Base-by-base conservation (phyloP, 1,140 invertebrate species). In the Conus ventricosus region DNA sequence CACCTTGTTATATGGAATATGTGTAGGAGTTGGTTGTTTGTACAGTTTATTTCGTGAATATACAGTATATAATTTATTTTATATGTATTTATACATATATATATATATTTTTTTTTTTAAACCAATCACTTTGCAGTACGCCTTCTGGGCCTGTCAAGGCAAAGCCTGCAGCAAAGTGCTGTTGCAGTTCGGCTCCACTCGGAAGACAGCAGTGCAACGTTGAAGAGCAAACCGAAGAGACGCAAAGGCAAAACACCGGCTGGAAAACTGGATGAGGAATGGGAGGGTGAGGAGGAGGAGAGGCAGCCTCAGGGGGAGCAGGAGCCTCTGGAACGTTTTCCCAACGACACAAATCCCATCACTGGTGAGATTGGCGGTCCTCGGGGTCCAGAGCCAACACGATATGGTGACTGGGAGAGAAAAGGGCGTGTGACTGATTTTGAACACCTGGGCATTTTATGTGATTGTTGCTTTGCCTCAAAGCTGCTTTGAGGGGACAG, bases 331-430 rank as follows among this genome's bases (percentile, higher is more conserved):
- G 96, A 97, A 93, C 96, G 97, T 13, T 99, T 97, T 96, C 98
- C 98, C 11, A 96, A 99, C 94, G 97, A 97, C 92, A 97, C 95
- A 13, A 99, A 99, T 96, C 99, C 98, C 13, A 92, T 97, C 88
- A 99, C 99, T 27, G 99, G 98, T 23, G 99, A 99, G 96, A 95
- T 98, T 88, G 98, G 98, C 89, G 99, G 99, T 17, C 99, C 99
- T 15, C 96, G 96, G 93, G 99, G 99, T 39, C 99, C 99, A 5
- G 99, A 99, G 96, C 99, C 99, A 57, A 99, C 99, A 57, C 96
- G 99, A 91, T 99, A 99, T 96, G 99, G 99, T 7, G 99, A 99
- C 96, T 99, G 99, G 99, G 99, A 99, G 95, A 96, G 99, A 90
- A 99, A 99, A 96, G 99, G 99, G 88, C 96, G 99, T 94, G 98